Conservation (phyloP, 2,113 vertebrate species). For the Larimichthys crocea region DNA sequence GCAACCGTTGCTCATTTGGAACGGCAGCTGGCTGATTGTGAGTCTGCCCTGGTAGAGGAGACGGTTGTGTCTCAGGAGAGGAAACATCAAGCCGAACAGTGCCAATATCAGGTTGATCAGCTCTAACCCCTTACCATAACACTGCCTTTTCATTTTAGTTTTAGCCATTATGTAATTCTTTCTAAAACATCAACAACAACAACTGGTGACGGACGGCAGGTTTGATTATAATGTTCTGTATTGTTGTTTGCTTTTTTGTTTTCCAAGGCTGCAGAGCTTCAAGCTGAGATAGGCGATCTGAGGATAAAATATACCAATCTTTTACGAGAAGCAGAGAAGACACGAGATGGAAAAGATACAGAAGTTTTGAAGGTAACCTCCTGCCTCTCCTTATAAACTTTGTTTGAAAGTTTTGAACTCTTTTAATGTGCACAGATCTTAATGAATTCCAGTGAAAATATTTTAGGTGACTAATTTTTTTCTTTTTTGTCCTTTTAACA, state of each 20-base stretch:
- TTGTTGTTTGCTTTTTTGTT: not conserved
- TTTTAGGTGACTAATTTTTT: not conserved
- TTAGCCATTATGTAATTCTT: not conserved
- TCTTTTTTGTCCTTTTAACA: not conserved
- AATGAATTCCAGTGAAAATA: too few species aligned
- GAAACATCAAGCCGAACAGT: conserved; percentile 79
- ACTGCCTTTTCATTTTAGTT: not conserved
- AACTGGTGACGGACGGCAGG: not conserved
- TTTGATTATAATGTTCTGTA: not conserved
- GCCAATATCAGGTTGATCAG: conserved; percentile 82
- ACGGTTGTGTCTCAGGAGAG: conserved; percentile 81
- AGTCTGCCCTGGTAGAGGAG: conserved; percentile 82
- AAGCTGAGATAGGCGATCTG: conserved; percentile 80
- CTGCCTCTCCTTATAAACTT: too few species aligned
- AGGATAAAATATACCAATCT: conserved; percentile 79
- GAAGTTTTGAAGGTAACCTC: conserved; percentile 80
- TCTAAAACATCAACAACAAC: not conserved
- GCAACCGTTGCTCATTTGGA: conserved; percentile 79
- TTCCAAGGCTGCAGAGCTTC: conserved; percentile 84
- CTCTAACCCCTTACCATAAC: not conserved
- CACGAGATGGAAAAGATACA: conserved; percentile 74
- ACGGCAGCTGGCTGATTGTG: conserved; percentile 73
- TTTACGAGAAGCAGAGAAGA: conserved; percentile 77
- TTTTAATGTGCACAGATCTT: too few species aligned
- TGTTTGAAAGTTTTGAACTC: not conserved